A percentile compares a stretch with the other conserved stretches of the same genome.
These are phyloP conservation scores for Zoanthus gigantus DNA, from an alignment of 92 coral and sea anemone species.

Conservation along the genomic window DNA sequence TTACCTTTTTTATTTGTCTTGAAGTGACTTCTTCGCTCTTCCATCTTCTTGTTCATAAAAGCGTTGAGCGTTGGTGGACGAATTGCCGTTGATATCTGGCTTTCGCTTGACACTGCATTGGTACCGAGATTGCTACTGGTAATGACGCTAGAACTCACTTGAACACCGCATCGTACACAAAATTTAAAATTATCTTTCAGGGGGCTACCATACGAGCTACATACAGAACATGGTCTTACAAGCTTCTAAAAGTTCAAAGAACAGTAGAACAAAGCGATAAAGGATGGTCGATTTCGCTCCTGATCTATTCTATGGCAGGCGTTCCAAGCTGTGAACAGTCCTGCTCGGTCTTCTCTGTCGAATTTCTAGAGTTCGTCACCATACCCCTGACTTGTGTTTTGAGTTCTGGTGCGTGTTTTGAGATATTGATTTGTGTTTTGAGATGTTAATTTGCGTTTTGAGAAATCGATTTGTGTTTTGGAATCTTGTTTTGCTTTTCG, in stretches of 20 bases:
- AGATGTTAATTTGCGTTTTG: neutral
- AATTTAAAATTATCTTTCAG: constrained; percentile 1
- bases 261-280: neutral
- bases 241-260: neutral
- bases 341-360: constrained; percentile 1
- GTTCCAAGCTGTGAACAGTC: neutral
- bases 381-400: constrained; percentile 11
- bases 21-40: neutral
- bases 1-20: neutral
- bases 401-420: constrained; percentile 15
- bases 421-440: neutral
- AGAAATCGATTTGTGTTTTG: neutral
- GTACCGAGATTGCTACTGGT: neutral
- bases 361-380: constrained; percentile 1
- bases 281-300: neutral
- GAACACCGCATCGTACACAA: neutral
- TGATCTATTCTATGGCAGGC: no score
- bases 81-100: neutral
- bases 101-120: neutral
- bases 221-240: constrained; percentile 8
- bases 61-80: neutral
- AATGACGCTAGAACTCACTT: neutral
- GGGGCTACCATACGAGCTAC: constrained; percentile 4
- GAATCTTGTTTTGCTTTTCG: neutral
- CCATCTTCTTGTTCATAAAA: neutral